These are phyloP conservation scores for Anhinga anhinga DNA, from an alignment of 2,113 vertebrate species.

Conservation along the genomic window DNA sequence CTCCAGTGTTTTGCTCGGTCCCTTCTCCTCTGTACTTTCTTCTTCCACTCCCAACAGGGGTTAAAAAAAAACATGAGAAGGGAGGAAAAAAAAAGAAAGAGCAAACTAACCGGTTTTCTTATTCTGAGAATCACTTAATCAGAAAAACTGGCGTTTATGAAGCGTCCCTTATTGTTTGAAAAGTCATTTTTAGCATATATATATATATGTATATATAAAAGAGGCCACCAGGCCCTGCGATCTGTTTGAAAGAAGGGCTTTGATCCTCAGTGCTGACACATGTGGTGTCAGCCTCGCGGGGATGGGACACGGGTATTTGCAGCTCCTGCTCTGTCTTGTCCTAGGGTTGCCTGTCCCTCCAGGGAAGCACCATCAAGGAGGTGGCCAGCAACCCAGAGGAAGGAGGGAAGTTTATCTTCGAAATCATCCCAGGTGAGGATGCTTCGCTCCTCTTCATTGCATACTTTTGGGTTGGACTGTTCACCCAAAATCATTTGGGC, in stretches of 20 bases:
- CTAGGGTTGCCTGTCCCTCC: constrained; percentile 86
- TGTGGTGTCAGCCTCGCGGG: accelerated
- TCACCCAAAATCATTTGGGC: not conserved
- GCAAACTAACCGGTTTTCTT: not conserved
- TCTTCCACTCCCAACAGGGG: not conserved
- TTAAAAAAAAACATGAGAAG: not conserved
- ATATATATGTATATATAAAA: not conserved
- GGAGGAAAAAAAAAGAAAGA: not conserved
- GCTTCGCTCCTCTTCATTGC: not conserved
- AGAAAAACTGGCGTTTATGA: not conserved
- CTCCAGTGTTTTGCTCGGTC: not conserved
- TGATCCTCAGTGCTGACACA: not conserved
- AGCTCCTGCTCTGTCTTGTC: constrained; percentile 19
- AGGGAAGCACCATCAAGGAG: constrained; percentile 85
- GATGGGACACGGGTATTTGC: not conserved
- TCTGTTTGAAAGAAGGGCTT: not conserved
- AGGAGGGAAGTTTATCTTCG: constrained; percentile 88
- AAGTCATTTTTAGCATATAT: not conserved
- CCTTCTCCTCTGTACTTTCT: not conserved
- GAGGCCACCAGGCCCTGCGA: not conserved
- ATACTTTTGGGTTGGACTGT: accelerated
- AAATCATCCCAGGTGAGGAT: constrained; percentile 88
- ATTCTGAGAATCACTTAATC: not conserved
- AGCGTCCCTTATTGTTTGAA: not conserved
- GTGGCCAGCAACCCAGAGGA: constrained; percentile 83